These are phyloP conservation scores for Sthenelais limicola DNA, from an alignment of 2,888 invertebrate genomes.

Conservation along the genomic window DNA sequence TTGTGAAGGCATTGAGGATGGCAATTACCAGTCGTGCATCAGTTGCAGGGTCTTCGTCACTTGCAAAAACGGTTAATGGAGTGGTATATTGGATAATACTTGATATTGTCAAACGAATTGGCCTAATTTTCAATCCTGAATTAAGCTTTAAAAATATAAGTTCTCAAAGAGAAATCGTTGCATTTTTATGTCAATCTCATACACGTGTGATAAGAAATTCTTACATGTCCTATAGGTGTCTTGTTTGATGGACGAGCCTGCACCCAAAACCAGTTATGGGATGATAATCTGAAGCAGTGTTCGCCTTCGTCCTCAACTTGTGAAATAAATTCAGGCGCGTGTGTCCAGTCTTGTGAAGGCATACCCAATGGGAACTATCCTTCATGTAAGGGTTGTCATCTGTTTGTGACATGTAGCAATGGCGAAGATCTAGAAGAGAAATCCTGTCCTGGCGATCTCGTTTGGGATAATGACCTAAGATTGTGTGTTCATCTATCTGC, in stretches of 20 bases:
- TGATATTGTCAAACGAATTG: too few species aligned
- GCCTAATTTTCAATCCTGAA: too few species aligned
- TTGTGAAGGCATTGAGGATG: slow-evolving; percentile 4
- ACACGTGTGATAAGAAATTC: too few species aligned
- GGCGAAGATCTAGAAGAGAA: neutral
- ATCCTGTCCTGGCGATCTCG: slow-evolving; percentile 1
- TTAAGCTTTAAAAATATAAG: too few species aligned
- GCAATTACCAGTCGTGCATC: slow-evolving; percentile 18
- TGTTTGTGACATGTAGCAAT: slow-evolving; percentile 13
- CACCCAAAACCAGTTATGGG: neutral
- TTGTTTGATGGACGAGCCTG: too few species aligned
- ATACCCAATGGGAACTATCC: slow-evolving; percentile 5
- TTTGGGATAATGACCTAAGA: slow-evolving; percentile 20
- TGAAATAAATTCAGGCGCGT: neutral
- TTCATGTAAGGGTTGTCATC: slow-evolving; percentile 7
- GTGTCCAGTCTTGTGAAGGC: slow-evolving; percentile 10
- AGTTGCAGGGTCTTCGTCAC: slow-evolving; percentile 13
- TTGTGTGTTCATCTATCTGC: slow-evolving; percentile 17
- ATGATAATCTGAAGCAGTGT: slow-evolving; percentile 18
- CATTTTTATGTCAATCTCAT: too few species aligned
- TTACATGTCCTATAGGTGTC: too few species aligned
- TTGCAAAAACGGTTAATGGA: slow-evolving; percentile 21
- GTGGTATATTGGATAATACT: too few species aligned
- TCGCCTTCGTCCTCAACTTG: neutral
- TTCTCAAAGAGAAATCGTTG: too few species aligned